Base-by-base conservation (phyloP, 2,888 invertebrate species). In the Andricus quercusramuli region DNA sequence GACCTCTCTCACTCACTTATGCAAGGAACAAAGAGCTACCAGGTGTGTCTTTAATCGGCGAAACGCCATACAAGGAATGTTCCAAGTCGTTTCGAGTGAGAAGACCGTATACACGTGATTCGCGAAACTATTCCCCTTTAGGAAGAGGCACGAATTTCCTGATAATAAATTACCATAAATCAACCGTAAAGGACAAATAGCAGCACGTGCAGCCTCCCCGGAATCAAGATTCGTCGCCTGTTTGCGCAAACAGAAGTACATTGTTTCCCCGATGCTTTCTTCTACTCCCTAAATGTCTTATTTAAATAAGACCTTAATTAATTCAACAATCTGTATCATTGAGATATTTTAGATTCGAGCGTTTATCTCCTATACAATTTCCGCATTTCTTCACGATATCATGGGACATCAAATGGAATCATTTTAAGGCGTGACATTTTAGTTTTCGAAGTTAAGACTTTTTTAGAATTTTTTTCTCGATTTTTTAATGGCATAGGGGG, bases 111-210 rank as follows among this genome's bases (percentile, higher is more conserved):
- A 56, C 74, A 56, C 56, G 74, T 56, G 74, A 74, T 74, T 74
- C 37, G 74, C 56, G n/a, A 74, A 74, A 74, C 74, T 56, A 51
- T 74, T 74, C 47, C 56, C 74, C 37, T 56, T 74, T 74, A 74
- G 74, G 56, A 74, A 74, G n/a, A 74, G 56, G 32, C 74, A 74
- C 37, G 74, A 74, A 74, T 74, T 74, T 74, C 32, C 74, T 74
- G 74, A 74, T 74, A 74, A 86, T 85, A 85, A 85, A 88, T 88
- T 87, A 85, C 68, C 88, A 86, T 86, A 84, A 85, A 88, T 89
- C 86, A 87, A 79, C 83, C 78, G 80, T 77, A 80, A 83, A 80
- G 80, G 81, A 83, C 83, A 82, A 79, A 81, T 79, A 74, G 74
- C 56, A 74, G n/a, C 74, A 74, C 74, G 56, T 74, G 74, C 74